A percentile compares a stretch with the other conserved stretches of the same genome.
These are phyloP conservation scores for Numida meleagris DNA, from an alignment of 2,113 vertebrate species.

Conservation along the genomic window DNA sequence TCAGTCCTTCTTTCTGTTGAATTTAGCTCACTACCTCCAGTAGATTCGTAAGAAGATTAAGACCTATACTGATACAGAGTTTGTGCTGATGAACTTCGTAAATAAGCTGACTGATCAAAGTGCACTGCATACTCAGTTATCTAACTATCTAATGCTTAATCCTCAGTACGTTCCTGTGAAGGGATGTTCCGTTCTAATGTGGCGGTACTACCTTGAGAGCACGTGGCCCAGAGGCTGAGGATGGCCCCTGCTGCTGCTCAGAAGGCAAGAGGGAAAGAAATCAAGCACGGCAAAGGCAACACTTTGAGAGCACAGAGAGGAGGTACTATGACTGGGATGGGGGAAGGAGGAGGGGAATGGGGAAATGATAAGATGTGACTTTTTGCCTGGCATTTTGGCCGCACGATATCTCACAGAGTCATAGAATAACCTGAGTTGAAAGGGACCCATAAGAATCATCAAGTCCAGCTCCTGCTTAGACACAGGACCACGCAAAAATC, in stretches of 20 bases:
- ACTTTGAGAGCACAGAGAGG: neutral
- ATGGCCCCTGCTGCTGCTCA: neutral
- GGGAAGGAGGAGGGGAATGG: neutral
- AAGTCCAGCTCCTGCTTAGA: no score
- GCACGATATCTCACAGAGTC: no score
- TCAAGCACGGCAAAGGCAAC: neutral
- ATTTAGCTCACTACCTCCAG: neutral
- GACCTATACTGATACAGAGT: neutral
- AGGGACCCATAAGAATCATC: no score
- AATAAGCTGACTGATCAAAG: neutral
- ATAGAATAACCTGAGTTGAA: no score
- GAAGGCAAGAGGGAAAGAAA: neutral
- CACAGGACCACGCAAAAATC: no score
- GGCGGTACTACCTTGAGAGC: neutral
- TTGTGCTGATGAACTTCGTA: neutral
- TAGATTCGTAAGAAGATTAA: rapidly evolving
- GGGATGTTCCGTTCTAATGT: neutral
- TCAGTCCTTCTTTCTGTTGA: neutral
- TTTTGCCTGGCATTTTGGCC: neutral
- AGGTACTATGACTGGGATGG: neutral
- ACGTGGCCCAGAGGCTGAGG: neutral
- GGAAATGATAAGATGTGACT: neutral
- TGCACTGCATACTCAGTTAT: rapidly evolving
- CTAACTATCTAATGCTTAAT: neutral
- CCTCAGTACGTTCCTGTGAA: neutral